Conservation (phyloP, 2,797 vertebrate genomes). For the Lophura swinhoii region DNA sequence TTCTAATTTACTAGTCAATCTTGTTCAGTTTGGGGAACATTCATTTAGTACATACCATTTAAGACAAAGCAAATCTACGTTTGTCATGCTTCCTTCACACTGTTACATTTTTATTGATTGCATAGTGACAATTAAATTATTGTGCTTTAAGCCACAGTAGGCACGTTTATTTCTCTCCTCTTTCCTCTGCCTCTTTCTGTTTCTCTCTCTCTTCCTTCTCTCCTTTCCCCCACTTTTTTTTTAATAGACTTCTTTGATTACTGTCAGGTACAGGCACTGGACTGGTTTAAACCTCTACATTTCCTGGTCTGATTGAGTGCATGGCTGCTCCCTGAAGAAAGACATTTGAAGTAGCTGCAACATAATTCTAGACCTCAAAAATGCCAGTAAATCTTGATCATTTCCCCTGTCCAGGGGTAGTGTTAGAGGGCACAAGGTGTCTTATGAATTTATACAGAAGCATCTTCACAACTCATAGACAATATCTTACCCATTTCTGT, state of each 20-base stretch:
- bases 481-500: background rate
- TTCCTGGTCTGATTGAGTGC: slow-evolving; percentile 31
- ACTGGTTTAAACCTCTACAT: slow-evolving; percentile 42
- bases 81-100: slow-evolving; percentile 27
- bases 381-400: slow-evolving; percentile 20
- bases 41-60: slow-evolving; percentile 40
- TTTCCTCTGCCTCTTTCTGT: background rate
- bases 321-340: slow-evolving; percentile 31
- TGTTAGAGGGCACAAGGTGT: slow-evolving; percentile 1
- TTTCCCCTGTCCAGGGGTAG: slow-evolving; percentile 16
- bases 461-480: background rate
- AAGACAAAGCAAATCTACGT: slow-evolving; percentile 61
- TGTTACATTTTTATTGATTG: slow-evolving; percentile 61
- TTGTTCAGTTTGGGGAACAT: slow-evolving; percentile 44
- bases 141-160: slow-evolving; percentile 48
- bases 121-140: slow-evolving; percentile 63
- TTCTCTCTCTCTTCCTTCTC: fast-evolving
- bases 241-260: slow-evolving; percentile 55
- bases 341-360: background rate
- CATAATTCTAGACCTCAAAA: slow-evolving; percentile 41
- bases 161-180: slow-evolving; percentile 2
- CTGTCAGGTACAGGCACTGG: slow-evolving; percentile 25
- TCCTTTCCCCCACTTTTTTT: background rate
- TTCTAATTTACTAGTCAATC: slow-evolving; percentile 66
- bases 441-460: slow-evolving; percentile 14